Percentiles rank a stretch among this genome's conserved stretches.
Conservation (phyloP, 2,797 vertebrate species). For the Pteronotus mesoamericanus region DNA sequence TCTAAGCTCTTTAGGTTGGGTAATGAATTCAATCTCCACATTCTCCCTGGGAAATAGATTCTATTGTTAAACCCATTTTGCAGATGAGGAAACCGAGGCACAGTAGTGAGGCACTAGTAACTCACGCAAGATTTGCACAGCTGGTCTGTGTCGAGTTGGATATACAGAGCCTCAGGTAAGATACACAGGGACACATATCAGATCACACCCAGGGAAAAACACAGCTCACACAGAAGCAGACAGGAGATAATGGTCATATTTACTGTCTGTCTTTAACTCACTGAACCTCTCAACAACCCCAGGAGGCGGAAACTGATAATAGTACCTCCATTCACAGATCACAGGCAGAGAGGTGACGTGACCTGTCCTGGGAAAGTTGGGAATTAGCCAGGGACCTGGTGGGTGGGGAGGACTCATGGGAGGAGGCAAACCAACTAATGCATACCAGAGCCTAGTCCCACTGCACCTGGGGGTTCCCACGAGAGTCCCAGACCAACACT, state of each 20-base stretch:
- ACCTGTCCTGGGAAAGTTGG: not conserved
- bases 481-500: not conserved
- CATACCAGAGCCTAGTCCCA: fast-evolving
- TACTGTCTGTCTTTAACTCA: not conserved
- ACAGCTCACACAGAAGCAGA: not conserved
- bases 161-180: not conserved
- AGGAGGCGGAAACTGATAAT: not conserved
- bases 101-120: not conserved
- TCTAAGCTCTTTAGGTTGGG: not conserved
- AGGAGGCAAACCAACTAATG: not conserved
- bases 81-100: not conserved
- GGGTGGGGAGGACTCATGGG: no score
- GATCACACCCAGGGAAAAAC: not conserved
- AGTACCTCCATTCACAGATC: not conserved
- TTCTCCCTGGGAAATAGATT: not conserved
- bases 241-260: not conserved
- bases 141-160: not conserved
- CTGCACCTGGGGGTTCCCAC: not conserved
- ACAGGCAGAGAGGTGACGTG: not conserved
- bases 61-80: not conserved
- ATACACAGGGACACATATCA: not conserved
- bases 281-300: not conserved
- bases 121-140: not conserved
- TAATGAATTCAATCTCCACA: no score
- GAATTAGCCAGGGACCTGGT: not conserved